Base-by-base conservation (phyloP, 2,888 invertebrate species). In the Rambutsinella grinnellia region DNA sequence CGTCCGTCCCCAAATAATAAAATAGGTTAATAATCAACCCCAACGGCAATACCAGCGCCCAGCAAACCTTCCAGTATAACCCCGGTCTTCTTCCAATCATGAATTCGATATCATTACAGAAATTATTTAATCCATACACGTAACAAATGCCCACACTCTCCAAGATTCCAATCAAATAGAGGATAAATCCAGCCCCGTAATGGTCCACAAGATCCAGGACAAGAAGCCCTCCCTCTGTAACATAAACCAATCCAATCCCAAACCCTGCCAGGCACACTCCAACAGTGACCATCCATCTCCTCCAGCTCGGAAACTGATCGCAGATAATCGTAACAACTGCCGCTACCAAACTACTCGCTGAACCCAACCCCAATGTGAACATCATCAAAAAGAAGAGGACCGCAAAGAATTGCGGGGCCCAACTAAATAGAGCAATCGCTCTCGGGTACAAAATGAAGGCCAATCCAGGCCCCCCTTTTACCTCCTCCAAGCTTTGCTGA, bases 301-400 rank as follows among this genome's bases (percentile, higher is more conserved):
- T 89, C 5, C 90, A 86, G 0, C 87, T 86, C 1, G 92, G 91
- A 85, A 92, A 92, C 53, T 90, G 88, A 85, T 94, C 93, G 84
- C 90, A 87, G 67, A 93, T 86, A 5, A 92, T 89, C 0, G 92
- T 91, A 85, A 92, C 91, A 75, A 92, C 87, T 36, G 90, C 90
- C 15, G 91, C 91, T 79, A 91, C 89, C 8, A 93, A 87, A 0
- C 93, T 93, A 28, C 92, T 92, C 5, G 92, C 90, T 62, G 93
- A 93, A 1, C 94, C 94, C 17, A 93, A 88, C 10, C 93, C 94
- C 75, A 94, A 88, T 1, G 93, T 92, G 72, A 92, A 90, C 87
- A 94, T 88, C 94, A 94, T 94, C 83, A 93, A 87, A 89, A 94
- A 94, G 87, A 94, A 94, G n/a, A 94, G 86, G 3, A 93, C 92